phyloP scores from a whole-genome alignment of 1,140 invertebrate species.

The Eubasilissa regina region DNA sequence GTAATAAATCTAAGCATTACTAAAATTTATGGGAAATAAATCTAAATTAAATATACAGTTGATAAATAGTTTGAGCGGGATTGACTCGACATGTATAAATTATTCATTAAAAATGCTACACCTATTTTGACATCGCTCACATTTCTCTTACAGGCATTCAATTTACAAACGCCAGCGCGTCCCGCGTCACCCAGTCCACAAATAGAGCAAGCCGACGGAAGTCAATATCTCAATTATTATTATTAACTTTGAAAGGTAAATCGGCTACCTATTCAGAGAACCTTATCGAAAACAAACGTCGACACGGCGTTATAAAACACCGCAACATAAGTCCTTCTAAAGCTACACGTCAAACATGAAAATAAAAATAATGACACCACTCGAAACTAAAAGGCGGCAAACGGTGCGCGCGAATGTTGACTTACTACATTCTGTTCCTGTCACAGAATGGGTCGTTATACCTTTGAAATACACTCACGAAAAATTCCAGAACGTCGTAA shows the following conservation, averaged over 20 bases:
- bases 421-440: constrained; percentile 27
- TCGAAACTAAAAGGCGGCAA: constrained; percentile 18
- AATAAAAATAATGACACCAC: constrained; percentile 40
- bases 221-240: constrained; percentile 38
- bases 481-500: constrained; percentile 38
- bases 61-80: no score
- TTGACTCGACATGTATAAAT: no score
- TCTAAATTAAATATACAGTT: no score
- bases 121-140: no score
- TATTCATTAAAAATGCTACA: no score
- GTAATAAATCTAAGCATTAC: no score
- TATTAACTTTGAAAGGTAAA: constrained; percentile 13
- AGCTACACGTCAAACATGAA: constrained; percentile 11
- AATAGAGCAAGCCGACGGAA: constrained; percentile 19
- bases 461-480: constrained; percentile 41
- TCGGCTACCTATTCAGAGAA: constrained; percentile 12
- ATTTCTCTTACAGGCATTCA: no score
- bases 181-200: constrained; percentile 10
- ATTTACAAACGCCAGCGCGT: no score
- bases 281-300: constrained; percentile 11
- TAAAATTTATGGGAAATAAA: no score
- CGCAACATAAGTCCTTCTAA: constrained; percentile 41
- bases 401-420: neutral
- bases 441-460: constrained; percentile 19
- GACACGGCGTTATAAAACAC: neutral